Conservation (phyloP, 2,888 invertebrate genomes). For the Caenorhabditis wallacei region DNA sequence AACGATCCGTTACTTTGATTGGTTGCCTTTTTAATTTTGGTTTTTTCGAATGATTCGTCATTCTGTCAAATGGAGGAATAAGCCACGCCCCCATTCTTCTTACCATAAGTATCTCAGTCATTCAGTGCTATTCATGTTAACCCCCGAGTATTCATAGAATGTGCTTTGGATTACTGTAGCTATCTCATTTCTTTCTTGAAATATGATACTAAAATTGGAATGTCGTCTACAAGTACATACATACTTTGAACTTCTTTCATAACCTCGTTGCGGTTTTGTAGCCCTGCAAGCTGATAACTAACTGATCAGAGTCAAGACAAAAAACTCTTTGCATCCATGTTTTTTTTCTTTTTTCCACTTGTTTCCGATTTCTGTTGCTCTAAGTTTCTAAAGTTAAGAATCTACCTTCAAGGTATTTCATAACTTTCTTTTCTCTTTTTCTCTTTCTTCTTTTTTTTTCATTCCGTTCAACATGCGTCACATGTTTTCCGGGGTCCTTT, state of each 20-base stretch:
- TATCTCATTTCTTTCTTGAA: not conserved
- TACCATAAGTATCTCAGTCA: slow-evolving; percentile 6
- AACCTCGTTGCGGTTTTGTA: slow-evolving; percentile 1
- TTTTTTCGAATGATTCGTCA: slow-evolving; percentile 3
- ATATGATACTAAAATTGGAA: not conserved
- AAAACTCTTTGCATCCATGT: slow-evolving; percentile 21
- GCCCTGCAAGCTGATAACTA: slow-evolving; percentile 1
- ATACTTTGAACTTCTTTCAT: not conserved
- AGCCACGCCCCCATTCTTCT: not conserved
- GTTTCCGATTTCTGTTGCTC: slow-evolving; percentile 18
- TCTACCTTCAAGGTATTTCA: slow-evolving; percentile 38
- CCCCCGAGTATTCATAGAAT: not conserved
- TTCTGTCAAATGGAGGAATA: not conserved
- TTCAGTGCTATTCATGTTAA: not conserved
- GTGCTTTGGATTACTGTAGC: not conserved
- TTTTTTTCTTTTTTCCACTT: slow-evolving; percentile 1
- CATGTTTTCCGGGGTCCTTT: slow-evolving; percentile 48
- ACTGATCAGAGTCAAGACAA: slow-evolving; percentile 8
- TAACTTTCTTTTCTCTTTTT: slow-evolving; percentile 26
- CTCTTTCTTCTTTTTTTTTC: slow-evolving; percentile 20
- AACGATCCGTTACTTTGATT: slow-evolving; percentile 23
- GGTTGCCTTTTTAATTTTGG: slow-evolving; percentile 15
- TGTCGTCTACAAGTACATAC: slow-evolving; percentile 1
- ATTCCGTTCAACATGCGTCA: slow-evolving; percentile 50
- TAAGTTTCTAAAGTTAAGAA: slow-evolving; percentile 25